Evolutionary conservation across 2,113 vertebrate species (phyloP).

Genomic region (Eclectus roratus): DNA sequence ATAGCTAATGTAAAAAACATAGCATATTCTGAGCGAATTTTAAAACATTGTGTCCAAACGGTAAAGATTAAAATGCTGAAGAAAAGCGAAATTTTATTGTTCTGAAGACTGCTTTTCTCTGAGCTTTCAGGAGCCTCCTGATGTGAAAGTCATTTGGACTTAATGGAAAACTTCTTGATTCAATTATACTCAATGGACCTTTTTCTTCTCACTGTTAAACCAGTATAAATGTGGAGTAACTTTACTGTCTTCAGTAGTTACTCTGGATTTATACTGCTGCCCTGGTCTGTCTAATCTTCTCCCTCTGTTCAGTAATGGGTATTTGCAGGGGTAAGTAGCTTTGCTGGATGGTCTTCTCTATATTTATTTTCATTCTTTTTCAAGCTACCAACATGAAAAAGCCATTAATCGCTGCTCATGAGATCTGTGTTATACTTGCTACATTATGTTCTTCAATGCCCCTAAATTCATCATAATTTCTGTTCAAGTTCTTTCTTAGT

Average conservation of each 20-base stretch:
- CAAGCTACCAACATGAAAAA: background rate
- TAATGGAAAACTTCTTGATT: conserved; percentile 58
- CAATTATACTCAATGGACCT: conserved; percentile 47
- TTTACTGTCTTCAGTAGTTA: background rate
- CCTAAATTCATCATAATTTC: conserved; percentile 5
- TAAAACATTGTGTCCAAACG: conserved; percentile 6
- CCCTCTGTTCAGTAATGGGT: background rate
- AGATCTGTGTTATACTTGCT: background rate
- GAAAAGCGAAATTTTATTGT: background rate
- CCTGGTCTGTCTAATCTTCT: background rate
- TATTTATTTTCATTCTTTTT: conserved; percentile 36
- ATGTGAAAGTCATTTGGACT: conserved; percentile 62
- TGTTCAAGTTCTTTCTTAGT: background rate
- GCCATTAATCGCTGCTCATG: background rate
- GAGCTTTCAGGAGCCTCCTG: conserved; percentile 37
- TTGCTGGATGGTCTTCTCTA: background rate
- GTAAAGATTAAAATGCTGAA: conserved; percentile 16
- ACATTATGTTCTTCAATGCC: background rate
- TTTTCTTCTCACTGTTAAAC: conserved; percentile 36
- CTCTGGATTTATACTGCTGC: conserved; percentile 34
- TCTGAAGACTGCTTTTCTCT: conserved; percentile 22
- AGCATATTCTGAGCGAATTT: background rate
- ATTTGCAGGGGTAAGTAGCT: background rate
- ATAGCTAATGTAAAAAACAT: background rate
- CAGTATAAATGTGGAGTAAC: conserved; percentile 16